These are phyloP conservation scores for Trachelus tabidus DNA, from an alignment of 2,888 invertebrate species.

Conservation along the genomic window DNA sequence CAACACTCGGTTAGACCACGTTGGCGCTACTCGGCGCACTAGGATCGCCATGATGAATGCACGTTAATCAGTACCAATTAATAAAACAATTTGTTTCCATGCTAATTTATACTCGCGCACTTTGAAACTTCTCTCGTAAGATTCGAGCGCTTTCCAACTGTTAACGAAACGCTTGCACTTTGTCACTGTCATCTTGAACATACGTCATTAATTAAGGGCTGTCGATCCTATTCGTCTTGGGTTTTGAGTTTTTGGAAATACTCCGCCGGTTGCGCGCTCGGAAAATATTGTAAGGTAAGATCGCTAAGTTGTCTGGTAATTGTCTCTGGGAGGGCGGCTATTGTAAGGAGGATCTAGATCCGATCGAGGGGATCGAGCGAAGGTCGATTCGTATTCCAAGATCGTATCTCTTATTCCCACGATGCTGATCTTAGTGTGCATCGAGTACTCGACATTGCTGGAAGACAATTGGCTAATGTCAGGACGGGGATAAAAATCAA, in stretches of 20 bases:
- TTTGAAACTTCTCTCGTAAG: not conserved
- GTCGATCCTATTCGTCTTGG: not conserved
- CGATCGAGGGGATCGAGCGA: not conserved
- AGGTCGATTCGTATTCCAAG: conserved; percentile 2
- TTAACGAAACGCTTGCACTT: not conserved
- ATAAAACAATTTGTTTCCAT: not conserved
- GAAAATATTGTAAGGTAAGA: not conserved
- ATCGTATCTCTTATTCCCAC: conserved; percentile 2
- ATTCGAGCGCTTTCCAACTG: not conserved
- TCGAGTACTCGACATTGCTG: not conserved
- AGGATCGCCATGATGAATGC: not conserved
- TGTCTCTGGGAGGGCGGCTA: not conserved
- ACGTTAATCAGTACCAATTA: conserved; percentile 1
- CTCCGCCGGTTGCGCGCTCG: not conserved
- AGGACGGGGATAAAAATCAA: not conserved
- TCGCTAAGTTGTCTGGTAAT: not conserved
- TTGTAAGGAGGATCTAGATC: not conserved
- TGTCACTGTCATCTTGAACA: not conserved
- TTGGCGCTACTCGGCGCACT: not conserved
- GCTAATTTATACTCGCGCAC: not conserved
- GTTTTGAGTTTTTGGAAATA: not conserved
- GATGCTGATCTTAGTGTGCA: not conserved
- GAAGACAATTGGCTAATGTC: not conserved
- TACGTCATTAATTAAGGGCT: not conserved
- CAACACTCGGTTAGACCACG: not conserved